A percentile compares a stretch with the other conserved stretches of the same genome.
These are phyloP conservation scores for Indicator indicator DNA, from an alignment of 2,113 vertebrate species.

Conservation along the genomic window DNA sequence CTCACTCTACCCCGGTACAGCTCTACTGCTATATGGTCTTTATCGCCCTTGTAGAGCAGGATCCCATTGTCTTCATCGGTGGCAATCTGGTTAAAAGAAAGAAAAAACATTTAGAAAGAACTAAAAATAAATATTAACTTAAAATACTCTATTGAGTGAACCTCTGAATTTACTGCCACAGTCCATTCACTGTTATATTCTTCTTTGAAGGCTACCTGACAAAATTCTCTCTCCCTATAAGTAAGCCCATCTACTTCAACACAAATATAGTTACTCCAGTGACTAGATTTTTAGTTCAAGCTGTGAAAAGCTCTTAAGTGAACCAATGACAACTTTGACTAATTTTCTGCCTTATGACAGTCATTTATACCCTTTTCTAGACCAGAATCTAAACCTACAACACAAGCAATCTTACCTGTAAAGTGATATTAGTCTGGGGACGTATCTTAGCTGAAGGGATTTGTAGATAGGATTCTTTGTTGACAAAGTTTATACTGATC, in stretches of 20 bases:
- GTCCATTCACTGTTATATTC: background rate
- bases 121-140: background rate
- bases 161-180: background rate
- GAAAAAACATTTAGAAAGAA: slow-evolving; percentile 19
- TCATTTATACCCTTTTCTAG: background rate
- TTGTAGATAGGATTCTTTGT: slow-evolving; percentile 92
- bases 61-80: slow-evolving; percentile 97
- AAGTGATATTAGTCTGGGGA: slow-evolving; percentile 91
- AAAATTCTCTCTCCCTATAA: background rate
- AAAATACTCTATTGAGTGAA: background rate
- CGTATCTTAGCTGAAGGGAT: slow-evolving; percentile 87
- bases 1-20: slow-evolving; percentile 93
- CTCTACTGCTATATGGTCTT: slow-evolving; percentile 93
- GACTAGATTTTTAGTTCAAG: background rate
- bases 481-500: slow-evolving; percentile 93
- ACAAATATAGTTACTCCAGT: background rate
- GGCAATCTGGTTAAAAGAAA: slow-evolving; percentile 84
- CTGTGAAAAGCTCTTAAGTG: background rate
- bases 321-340: background rate
- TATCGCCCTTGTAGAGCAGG: slow-evolving; percentile 93
- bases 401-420: slow-evolving; percentile 84
- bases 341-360: background rate
- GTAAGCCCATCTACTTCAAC: background rate
- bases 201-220: background rate
- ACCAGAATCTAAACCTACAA: background rate